A percentile compares a stretch with the other conserved stretches of the same genome.
phyloP scores from a whole-genome alignment of 2,797 vertebrate species.

The Threskiornis aethiopicus region DNA sequence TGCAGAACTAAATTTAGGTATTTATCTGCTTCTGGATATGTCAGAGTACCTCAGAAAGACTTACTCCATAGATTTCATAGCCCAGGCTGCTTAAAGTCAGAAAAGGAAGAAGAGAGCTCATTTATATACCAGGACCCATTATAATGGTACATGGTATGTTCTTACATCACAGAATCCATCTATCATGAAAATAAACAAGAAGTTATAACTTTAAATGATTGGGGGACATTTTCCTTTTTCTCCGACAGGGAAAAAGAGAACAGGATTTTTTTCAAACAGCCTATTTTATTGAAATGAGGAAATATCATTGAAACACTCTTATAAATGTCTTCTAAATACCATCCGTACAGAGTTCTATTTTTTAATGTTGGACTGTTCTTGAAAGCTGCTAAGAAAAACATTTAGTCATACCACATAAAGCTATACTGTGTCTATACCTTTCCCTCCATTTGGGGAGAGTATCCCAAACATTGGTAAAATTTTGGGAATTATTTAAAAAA shows the following conservation, averaged over 20 bases:
- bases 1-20: neutral
- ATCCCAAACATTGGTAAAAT: neutral
- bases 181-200: neutral
- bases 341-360: neutral
- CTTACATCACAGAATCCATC: neutral
- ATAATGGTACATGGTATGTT: neutral
- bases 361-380: neutral
- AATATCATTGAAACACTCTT: neutral
- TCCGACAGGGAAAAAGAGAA: neutral
- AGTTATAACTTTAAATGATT: neutral
- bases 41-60: neutral
- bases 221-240: neutral
- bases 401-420: constrained; percentile 8
- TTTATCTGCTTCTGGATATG: neutral
- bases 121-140: neutral
- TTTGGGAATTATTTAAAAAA: neutral
- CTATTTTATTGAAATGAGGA: neutral
- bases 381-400: constrained; percentile 27
- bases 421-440: neutral
- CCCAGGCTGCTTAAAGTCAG: neutral
- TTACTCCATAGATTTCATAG: neutral
- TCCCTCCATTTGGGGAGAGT: neutral
- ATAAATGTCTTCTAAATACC: constrained; percentile 20
- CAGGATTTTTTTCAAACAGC: neutral
- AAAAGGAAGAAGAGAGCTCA: neutral